Evolutionary conservation across 2,888 invertebrate species (phyloP).

Genomic region (Dryococelus australis): DNA sequence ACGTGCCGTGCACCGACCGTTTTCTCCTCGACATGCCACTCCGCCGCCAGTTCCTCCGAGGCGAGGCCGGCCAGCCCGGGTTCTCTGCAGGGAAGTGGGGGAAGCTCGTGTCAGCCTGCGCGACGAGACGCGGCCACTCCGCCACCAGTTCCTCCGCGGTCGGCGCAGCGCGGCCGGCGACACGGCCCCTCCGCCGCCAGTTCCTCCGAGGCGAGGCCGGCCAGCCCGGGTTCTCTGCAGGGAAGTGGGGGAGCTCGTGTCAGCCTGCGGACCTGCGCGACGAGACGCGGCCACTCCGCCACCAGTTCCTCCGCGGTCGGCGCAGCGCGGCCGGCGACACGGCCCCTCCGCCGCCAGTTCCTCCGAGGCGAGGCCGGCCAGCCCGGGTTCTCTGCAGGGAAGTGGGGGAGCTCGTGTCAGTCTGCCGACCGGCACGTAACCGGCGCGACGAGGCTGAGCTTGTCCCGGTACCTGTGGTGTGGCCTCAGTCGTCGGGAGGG

Average conservation of each 20-base stretch:
- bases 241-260: not conserved
- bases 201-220: not conserved
- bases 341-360: not conserved
- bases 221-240: not conserved
- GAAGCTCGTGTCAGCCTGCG: not conserved
- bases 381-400: not conserved
- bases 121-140: not conserved
- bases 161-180: not conserved
- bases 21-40: no score
- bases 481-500: no score
- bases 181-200: not conserved
- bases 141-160: not conserved
- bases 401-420: not conserved
- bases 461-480: no score
- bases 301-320: not conserved
- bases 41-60: not conserved
- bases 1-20: no score
- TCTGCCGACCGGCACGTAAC: conserved; percentile 1
- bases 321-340: not conserved
- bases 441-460: not conserved
- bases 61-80: not conserved
- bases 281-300: not conserved
- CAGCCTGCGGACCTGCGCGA: not conserved
- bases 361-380: not conserved
- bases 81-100: not conserved